phyloP scores from a whole-genome alignment of 2,113 vertebrate species.

The Taxidea taxus region DNA sequence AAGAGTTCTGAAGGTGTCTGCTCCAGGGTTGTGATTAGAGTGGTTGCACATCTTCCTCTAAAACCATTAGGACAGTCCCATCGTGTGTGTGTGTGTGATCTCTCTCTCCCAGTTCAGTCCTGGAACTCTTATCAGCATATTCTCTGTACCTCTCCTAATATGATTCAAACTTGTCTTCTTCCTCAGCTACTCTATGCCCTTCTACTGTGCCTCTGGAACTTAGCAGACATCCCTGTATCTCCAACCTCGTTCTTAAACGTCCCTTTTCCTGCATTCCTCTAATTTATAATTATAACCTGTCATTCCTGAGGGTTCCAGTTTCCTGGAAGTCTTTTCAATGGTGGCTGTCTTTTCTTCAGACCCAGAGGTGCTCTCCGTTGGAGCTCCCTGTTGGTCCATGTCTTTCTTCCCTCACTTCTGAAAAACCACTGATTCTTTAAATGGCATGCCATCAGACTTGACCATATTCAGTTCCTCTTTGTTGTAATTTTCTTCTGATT shows the following conservation, averaged over 20 bases:
- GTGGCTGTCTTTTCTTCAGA: background rate
- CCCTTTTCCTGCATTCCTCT: background rate
- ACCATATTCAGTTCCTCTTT: background rate
- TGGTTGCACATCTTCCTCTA: background rate
- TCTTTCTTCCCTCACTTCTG: background rate
- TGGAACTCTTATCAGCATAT: background rate
- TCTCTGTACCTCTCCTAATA: background rate
- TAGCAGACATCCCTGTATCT: background rate
- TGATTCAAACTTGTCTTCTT: background rate
- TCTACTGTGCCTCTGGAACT: background rate
- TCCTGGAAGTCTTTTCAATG: background rate
- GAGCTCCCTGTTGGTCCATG: background rate
- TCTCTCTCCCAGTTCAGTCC: background rate
- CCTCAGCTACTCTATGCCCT: background rate
- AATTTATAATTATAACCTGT: background rate
- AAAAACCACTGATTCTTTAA: background rate
- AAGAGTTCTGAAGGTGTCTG: background rate
- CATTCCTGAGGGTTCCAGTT: background rate
- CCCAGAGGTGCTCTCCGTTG: background rate
- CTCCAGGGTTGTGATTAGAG: background rate
- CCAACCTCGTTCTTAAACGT: background rate
- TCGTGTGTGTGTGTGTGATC: background rate
- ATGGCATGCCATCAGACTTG: background rate
- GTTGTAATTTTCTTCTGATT: background rate
- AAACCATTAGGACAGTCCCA: background rate